Conservation (phyloP, 2,888 invertebrate species). For the Kryphioiulus occultus region DNA sequence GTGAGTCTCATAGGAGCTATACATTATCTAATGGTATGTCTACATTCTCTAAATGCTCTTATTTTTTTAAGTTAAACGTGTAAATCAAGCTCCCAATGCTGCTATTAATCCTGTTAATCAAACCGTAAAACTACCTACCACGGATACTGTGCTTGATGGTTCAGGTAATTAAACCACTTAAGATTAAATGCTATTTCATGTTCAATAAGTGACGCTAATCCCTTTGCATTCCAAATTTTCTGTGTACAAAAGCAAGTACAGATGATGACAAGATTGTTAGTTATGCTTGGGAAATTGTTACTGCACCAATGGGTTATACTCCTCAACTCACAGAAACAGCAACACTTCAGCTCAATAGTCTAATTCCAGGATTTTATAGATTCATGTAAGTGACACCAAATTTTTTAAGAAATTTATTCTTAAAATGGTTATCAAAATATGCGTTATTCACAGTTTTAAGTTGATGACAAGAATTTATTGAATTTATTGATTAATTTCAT, state of each 20-base stretch:
- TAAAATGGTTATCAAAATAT: too few relatives aligned
- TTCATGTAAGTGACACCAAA: constrained; percentile 59
- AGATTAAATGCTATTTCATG: background rate
- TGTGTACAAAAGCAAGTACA: constrained; percentile 68
- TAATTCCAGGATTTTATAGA: constrained; percentile 75
- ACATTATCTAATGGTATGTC: background rate
- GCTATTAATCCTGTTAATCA: constrained; percentile 85
- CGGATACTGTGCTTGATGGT: constrained; percentile 87
- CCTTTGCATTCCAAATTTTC: background rate
- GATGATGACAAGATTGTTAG: constrained; percentile 84
- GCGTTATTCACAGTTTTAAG: too few relatives aligned
- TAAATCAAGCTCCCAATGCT: constrained; percentile 81
- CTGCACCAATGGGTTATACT: constrained; percentile 81
- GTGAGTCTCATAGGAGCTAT: constrained; percentile 59
- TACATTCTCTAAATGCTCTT: background rate
- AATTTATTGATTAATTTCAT: too few relatives aligned
- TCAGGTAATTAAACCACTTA: constrained; percentile 63
- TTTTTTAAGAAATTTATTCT: too few relatives aligned
- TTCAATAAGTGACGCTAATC: background rate
- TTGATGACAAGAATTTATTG: too few relatives aligned
- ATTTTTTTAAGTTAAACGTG: constrained; percentile 70
- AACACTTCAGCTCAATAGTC: constrained; percentile 82
- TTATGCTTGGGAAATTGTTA: constrained; percentile 92
- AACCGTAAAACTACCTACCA: constrained; percentile 87
- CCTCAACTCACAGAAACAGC: constrained; percentile 78